Conservation (phyloP, 1,140 invertebrate species). For the Orius laevigatus region DNA sequence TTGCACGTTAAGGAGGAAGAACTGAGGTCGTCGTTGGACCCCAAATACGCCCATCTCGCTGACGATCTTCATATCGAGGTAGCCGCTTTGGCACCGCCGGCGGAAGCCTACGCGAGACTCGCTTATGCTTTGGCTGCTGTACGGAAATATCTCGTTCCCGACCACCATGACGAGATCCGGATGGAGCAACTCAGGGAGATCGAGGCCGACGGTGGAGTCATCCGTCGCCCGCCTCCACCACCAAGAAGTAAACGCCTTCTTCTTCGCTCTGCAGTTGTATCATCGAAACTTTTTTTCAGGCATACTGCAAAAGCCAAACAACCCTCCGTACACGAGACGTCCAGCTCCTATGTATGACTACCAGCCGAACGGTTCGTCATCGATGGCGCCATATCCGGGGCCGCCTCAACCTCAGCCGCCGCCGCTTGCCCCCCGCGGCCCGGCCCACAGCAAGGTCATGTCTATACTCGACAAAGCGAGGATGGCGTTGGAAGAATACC, state of each 20-base stretch:
- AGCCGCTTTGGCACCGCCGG: conserved; percentile 69
- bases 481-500: conserved; percentile 49
- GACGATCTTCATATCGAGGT: conserved; percentile 91
- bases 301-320: not conserved
- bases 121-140: conserved; percentile 73
- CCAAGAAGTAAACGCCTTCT: too few species aligned
- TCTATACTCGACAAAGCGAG: conserved; percentile 65
- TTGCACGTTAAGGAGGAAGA: conserved; percentile 86
- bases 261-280: too few species aligned
- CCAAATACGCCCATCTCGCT: conserved; percentile 79
- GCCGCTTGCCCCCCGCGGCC: conserved; percentile 27
- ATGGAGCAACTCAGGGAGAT: conserved; percentile 61
- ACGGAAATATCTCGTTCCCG: conserved; percentile 35
- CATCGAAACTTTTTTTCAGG: not conserved
- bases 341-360: conserved; percentile 21
- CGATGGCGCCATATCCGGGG: conserved; percentile 12
- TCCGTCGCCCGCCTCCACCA: conserved; percentile 19
- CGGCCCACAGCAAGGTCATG: conserved; percentile 36
- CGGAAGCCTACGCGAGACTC: conserved; percentile 80
- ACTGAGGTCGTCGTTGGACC: conserved; percentile 65
- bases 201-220: conserved; percentile 29
- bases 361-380: conserved; percentile 8
- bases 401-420: conserved; percentile 28
- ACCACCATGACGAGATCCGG: conserved; percentile 62
- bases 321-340: conserved; percentile 27